phyloP scores from a whole-genome alignment of 1,140 invertebrate species.

The Forficula auricularia region DNA sequence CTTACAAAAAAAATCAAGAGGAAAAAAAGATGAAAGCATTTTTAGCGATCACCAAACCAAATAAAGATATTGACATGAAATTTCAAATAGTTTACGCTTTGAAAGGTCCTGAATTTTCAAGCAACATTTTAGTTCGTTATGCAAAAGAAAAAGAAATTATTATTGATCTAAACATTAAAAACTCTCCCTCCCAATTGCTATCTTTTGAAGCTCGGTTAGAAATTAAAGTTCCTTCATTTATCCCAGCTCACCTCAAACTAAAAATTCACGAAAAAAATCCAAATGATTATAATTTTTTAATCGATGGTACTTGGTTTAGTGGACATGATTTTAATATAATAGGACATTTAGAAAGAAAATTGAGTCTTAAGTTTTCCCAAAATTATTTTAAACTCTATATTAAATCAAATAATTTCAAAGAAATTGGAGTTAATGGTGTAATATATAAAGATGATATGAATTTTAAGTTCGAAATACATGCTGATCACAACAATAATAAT shows the following conservation, averaged over 20 bases:
- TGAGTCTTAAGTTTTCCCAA: constrained; percentile 35
- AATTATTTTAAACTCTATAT: constrained; percentile 48
- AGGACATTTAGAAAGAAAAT: constrained; percentile 52
- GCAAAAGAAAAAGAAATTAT: constrained; percentile 39
- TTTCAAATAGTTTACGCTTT: constrained; percentile 24
- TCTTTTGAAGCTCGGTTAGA: constrained; percentile 38
- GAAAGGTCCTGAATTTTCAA: constrained; percentile 22
- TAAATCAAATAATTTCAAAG: constrained; percentile 48
- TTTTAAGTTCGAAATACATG: constrained; percentile 21
- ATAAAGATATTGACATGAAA: constrained; percentile 31
- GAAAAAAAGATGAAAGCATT: constrained; percentile 27
- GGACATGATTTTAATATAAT: constrained; percentile 47
- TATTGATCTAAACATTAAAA: constrained; percentile 28
- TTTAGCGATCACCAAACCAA: constrained; percentile 28
- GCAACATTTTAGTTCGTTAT: constrained; percentile 26
- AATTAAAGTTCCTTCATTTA: constrained; percentile 39
- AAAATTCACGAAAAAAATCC: constrained; percentile 35
- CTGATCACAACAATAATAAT: constrained; percentile 38
- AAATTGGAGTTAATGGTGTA: constrained; percentile 25
- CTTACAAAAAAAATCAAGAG: constrained; percentile 17
- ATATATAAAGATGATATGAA: constrained; percentile 4
- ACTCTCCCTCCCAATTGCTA: constrained; percentile 34
- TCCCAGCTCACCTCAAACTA: constrained; percentile 34
- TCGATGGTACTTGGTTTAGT: constrained; percentile 57
- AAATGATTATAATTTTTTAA: constrained; percentile 40